A percentile compares a stretch with the other conserved stretches of the same genome.
phyloP scores from a whole-genome alignment of 2,797 vertebrate species.

The Enteromius afrohamiltoni region DNA sequence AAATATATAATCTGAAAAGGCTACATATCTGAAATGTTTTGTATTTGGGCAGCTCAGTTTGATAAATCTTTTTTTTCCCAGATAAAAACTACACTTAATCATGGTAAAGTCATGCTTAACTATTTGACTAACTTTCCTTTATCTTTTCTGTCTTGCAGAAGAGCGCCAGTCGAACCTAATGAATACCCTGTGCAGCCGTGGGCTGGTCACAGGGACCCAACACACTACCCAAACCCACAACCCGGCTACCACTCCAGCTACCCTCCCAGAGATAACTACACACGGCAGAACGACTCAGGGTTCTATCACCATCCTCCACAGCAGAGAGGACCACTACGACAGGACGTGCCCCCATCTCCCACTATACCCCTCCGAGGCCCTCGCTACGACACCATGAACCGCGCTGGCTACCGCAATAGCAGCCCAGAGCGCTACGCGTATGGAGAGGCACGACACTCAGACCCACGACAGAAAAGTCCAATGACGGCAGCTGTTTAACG shows the following conservation, averaged over 20 bases:
- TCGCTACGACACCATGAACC: slow-evolving; percentile 84
- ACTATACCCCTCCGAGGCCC: slow-evolving; percentile 82
- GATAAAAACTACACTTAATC: background rate
- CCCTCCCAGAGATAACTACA: slow-evolving; percentile 77
- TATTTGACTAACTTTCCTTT: slow-evolving; percentile 38
- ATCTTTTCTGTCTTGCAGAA: slow-evolving; percentile 74
- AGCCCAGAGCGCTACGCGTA: slow-evolving; percentile 81
- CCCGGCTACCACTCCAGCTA: slow-evolving; percentile 74
- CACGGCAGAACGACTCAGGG: slow-evolving; percentile 79
- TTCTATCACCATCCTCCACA: slow-evolving; percentile 79
- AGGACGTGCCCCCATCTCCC: slow-evolving; percentile 95
- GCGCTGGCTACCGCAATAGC: slow-evolving; percentile 72
- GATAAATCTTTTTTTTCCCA: background rate
- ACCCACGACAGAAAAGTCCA: slow-evolving; percentile 86
- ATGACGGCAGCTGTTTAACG: slow-evolving; percentile 89
- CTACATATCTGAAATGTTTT: background rate
- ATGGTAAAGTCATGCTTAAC: background rate
- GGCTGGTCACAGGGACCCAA: slow-evolving; percentile 79
- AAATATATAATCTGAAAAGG: background rate
- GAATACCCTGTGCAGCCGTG: slow-evolving; percentile 84
- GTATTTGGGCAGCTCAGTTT: background rate
- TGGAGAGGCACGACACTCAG: slow-evolving; percentile 72
- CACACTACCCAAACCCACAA: slow-evolving; percentile 80
- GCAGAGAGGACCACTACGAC: slow-evolving; percentile 90
- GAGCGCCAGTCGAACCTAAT: slow-evolving; percentile 81